phyloP scores from a whole-genome alignment of 1,140 invertebrate species.

The Trichoplusia ni region DNA sequence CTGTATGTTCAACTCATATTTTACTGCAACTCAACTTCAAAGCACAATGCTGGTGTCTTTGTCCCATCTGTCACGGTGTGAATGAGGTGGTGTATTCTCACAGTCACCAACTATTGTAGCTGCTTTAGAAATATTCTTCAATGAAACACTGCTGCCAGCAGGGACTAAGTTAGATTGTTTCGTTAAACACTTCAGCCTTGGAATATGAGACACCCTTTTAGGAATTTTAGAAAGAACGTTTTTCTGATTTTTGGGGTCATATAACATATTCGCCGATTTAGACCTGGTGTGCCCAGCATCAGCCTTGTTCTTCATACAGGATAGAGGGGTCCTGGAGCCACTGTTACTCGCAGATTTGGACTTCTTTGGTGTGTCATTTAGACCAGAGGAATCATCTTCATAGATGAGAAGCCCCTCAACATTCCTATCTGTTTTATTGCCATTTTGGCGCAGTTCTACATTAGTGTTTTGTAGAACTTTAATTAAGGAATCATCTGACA shows the following conservation, averaged over 20 bases:
- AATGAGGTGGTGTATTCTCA: constrained; percentile 79
- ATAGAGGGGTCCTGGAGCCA: constrained; percentile 70
- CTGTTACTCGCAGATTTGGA: constrained; percentile 54
- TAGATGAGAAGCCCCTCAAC: constrained; percentile 69
- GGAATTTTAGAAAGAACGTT: constrained; percentile 42
- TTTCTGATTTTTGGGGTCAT: constrained; percentile 55
- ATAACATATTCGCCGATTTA: constrained; percentile 68
- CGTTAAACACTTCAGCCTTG: constrained; percentile 65
- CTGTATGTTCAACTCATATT: background rate
- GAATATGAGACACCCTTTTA: constrained; percentile 70
- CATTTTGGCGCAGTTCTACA: constrained; percentile 50
- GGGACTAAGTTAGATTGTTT: constrained; percentile 52
- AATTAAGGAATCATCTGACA: constrained; percentile 73
- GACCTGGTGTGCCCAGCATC: constrained; percentile 61
- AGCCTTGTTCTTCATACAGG: constrained; percentile 75
- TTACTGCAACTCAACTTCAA: constrained; percentile 42
- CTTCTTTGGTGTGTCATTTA: constrained; percentile 67
- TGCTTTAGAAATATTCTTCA: constrained; percentile 62
- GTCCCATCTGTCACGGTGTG: constrained; percentile 77
- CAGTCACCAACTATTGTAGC: constrained; percentile 61
- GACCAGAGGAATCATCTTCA: constrained; percentile 61
- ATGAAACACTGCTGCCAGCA: constrained; percentile 61
- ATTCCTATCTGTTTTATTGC: constrained; percentile 45
- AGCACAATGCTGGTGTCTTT: constrained; percentile 78
- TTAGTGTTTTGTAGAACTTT: constrained; percentile 70